Evolutionary conservation across 1,140 invertebrate genomes (phyloP), one percentile per base, ranked within the genome.

Genomic region (Drosophila insularis): DNA sequence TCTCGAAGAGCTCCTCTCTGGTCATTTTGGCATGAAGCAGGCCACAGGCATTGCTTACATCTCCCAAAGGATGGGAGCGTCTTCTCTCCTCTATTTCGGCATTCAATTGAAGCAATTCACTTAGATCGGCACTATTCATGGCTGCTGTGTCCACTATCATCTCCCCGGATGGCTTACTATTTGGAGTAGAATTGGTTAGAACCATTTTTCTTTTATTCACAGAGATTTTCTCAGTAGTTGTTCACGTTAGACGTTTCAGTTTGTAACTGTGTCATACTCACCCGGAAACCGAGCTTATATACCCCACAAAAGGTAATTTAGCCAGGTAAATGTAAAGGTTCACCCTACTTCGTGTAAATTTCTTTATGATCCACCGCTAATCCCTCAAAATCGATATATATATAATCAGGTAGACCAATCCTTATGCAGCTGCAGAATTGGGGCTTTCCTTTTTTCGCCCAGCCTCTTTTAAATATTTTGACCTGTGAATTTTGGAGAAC

Each of bases 1-100:
- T 71, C 46, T 91, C 90, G 21, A 86, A 91, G 14, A 91, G 61
- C 50, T 91, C 86, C 73, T 91, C 90, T 1, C 90, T 56, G 13
- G 86, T 91, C 84, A 81, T 89, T 6, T 78, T 91, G 19, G 90
- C 82, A 14, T 69, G 60, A 2, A 89, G 66, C 14, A 89, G 43
- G 4, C 84, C 79, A 17, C 70, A 66, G 23, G 50, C 66, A 53
- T 65, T 67, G 17, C 68, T 46, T 8, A 50, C 53, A n/a, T 70
- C 60, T 4, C 63, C 37, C 0, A 70, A 46, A 0, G 56, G 68
- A 32, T 78, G 68, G 1, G 67, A 65, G 0, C 78, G 76, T n/a
- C 78, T 68, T 1, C 80, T 64, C 54, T 80, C 67, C 54, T 91
- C 82, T 31, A 91, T 91, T 37, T 89, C 82, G 0, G 72, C 86